Evolutionary conservation across 2,113 vertebrate species (phyloP).

Genomic region (Ivindomyrus marchei): DNA sequence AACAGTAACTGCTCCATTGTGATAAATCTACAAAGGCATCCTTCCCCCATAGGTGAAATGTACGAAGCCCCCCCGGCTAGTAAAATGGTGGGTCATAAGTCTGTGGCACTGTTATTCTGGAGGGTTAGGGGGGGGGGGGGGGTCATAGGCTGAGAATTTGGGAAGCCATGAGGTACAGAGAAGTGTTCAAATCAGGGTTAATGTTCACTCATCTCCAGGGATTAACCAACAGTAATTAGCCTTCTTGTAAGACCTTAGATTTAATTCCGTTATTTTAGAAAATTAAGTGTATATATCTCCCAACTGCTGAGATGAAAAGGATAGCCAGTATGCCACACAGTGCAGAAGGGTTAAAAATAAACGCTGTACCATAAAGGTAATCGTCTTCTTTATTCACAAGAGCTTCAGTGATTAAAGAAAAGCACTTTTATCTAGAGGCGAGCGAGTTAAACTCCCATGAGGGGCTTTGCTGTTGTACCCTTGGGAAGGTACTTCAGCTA

Average conservation of each 20-base stretch:
- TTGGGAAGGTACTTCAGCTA: neutral
- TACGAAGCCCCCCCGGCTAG: neutral
- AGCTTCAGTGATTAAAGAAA: neutral
- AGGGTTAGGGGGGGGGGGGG: no score
- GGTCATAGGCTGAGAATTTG: neutral
- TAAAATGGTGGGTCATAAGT: neutral
- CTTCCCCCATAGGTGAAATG: neutral
- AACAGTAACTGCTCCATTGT: neutral
- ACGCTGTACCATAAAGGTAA: neutral
- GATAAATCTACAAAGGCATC: neutral
- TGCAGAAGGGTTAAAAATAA: neutral
- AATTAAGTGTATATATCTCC: neutral
- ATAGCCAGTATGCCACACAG: neutral
- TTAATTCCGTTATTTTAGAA: neutral
- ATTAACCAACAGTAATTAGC: constrained; percentile 2
- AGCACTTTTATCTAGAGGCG: neutral
- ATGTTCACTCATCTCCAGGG: neutral
- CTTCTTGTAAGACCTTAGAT: neutral
- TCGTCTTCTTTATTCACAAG: neutral
- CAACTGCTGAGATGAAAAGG: neutral
- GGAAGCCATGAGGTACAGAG: neutral
- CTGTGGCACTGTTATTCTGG: no score
- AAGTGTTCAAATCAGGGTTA: neutral
- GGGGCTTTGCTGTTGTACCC: neutral
- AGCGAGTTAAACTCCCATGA: neutral